A percentile compares a stretch with the other conserved stretches of the same genome.
Conservation (phyloP, 1,140 invertebrate species). For the Hesperophylax magnus region DNA sequence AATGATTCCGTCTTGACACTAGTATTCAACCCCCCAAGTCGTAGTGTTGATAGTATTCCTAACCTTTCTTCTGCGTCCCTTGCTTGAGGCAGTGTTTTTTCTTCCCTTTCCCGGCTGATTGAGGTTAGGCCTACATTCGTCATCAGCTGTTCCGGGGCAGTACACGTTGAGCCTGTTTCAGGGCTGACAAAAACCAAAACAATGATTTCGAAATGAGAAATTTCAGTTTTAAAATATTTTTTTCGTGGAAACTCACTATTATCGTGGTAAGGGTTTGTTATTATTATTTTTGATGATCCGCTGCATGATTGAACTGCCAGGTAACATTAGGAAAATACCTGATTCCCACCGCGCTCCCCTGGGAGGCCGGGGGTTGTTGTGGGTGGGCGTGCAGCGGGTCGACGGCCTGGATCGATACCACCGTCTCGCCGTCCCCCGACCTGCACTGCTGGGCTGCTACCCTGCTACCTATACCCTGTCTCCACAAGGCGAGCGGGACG, state of each 20-base stretch:
- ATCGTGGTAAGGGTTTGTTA: neutral
- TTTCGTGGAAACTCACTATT: neutral
- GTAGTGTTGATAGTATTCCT: slow-evolving; percentile 8
- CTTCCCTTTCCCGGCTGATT: neutral
- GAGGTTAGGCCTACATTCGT: slow-evolving; percentile 27
- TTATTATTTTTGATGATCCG: neutral
- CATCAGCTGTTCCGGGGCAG: slow-evolving; percentile 29
- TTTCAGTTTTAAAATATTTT: neutral
- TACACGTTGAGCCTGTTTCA: neutral
- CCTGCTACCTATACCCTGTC: neutral
- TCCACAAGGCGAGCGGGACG: neutral
- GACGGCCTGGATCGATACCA: slow-evolving; percentile 59
- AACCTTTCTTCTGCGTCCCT: slow-evolving; percentile 21
- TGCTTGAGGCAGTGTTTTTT: slow-evolving; percentile 18
- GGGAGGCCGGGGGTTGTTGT: neutral
- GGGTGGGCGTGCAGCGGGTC: slow-evolving; percentile 3
- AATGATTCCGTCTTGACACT: slow-evolving; percentile 3
- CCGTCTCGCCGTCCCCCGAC: slow-evolving; percentile 58
- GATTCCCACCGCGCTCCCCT: neutral
- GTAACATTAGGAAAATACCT: neutral
- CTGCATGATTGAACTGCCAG: neutral
- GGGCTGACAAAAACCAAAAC: neutral
- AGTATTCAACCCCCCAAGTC: neutral
- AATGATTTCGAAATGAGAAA: neutral
- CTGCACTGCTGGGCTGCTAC: neutral